Base-by-base conservation (phyloP, 1,140 invertebrate species). In the Campodea augens region DNA sequence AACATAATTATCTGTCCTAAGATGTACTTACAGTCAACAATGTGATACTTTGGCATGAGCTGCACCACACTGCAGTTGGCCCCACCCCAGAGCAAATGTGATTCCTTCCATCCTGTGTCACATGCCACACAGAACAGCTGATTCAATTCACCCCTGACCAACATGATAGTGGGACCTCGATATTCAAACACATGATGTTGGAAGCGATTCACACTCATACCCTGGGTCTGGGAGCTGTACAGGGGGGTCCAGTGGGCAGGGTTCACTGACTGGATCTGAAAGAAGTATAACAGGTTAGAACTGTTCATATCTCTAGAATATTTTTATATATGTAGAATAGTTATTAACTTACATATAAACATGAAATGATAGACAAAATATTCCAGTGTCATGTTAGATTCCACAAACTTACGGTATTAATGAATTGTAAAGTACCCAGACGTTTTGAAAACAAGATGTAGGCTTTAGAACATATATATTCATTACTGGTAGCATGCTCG, bases 101-200 rank as follows among this genome's bases (percentile, higher is more conserved):
- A 77, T 55, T 88, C 87, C 51, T 73, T 74, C 87, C 87, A 91
- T 60, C 87, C 85, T 41, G 66, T 61, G n/a, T 83, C 74, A 18
- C 75, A 65, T 4, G 76, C 81, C 25, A 91, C 62, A 57, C 81
- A 88, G 55, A 84, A 81, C 25, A 77, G 70, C 29, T 78, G 70
- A 46, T 70, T 72, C 39, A 73, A 68, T 46, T 77, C 72, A 37
- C 62, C 73, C 41, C 72, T 72, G 58, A 90, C 55, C 45, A 90
- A 69, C n/a, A 78, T 70, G 18, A 90, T 60, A 0, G 83, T 86
- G 0, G 86, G 81, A 2, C 86, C 85, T 40, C 78, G 61, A 63
- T 92, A 93, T 5, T 77, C 75, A 18, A 86, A 67, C 1, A 90
- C 79, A 62, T 91, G 87, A 56, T 88, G 81, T 54, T 81, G 63